Evolutionary conservation across 2,888 invertebrate genomes (phyloP), one percentile per base, ranked within the genome.

Genomic region (Psylliodes chrysocephalus): DNA sequence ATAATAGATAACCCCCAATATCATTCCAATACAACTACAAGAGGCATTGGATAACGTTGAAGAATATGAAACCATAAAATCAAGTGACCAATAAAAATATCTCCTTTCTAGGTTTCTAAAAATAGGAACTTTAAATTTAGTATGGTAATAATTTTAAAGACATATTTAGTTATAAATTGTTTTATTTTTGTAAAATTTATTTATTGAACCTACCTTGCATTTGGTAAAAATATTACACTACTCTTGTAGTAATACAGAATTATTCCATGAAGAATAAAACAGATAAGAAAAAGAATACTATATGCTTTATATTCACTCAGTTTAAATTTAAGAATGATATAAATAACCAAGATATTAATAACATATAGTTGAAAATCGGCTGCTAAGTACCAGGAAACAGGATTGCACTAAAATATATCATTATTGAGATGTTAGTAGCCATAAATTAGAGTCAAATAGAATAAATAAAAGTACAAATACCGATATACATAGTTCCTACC

Each of bases 331-430:
- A 57, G 44, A 22, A 53, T 51, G 1, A 57, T 1, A 46, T 65
- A 65, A 2, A 61, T 33, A 18, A 44, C 19, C 10, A 59, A n/a
- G 2, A 57, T 35, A 8, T 47, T 44, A 10, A 38, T 30, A 18
- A 61, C 5, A 22, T 61, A 61, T 42, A 65, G 15, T 35, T 65
- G 65, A 22, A 61, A 61, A 54, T 65, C 65, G 10, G 57, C 61
- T 15, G 57, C 56, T 46, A 65, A 10, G 28, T 61, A 65, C 65
- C 65, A 65, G 6, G 60, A 25, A 3, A 28, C 14, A n/a, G 33
- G 35, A 25, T 47, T 7, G 44, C 64, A 61, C 64, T 64, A 15
- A 55, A 64, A 64, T 14, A 17, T 15, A 40, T 40, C 1, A 40
- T 40, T 15, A 6, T 22, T 22, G 17, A 14, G 8, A 15, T 15